Evolutionary conservation across 2,888 invertebrate species (phyloP).

Genomic region (Ormia ochracea): DNA sequence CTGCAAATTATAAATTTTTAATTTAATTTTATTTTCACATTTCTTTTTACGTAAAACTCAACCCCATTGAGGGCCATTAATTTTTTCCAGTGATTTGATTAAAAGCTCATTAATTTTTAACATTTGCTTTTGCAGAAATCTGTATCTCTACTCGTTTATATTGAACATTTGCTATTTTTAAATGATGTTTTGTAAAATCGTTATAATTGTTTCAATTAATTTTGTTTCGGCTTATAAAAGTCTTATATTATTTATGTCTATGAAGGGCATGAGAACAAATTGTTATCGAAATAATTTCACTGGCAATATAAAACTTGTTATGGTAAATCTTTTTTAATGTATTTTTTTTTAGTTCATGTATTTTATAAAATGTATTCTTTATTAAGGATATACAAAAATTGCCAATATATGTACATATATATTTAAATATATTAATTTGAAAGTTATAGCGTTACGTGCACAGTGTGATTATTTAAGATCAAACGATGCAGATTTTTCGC

Average conservation of each 20-base stretch:
- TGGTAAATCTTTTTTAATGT: no score
- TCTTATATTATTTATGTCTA: neutral
- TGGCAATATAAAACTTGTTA: no score
- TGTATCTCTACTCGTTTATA: neutral
- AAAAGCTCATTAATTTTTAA: constrained; percentile 26
- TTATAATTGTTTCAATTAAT: neutral
- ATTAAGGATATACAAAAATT: no score
- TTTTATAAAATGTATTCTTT: no score
- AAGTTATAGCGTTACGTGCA: no score
- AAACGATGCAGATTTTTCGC: no score
- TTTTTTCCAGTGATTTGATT: constrained; percentile 35
- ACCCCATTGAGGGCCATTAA: neutral
- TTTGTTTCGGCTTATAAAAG: neutral
- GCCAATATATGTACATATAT: no score
- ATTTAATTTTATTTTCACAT: neutral
- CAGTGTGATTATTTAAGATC: no score
- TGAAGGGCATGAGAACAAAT: neutral
- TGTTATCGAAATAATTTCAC: constrained; percentile 9
- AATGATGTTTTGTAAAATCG: neutral
- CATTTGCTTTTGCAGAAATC: neutral
- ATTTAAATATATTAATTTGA: no score
- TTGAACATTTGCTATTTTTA: neutral
- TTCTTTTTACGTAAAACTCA: neutral
- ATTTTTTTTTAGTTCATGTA: no score
- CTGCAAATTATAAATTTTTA: neutral